Evolutionary conservation across 1,140 invertebrate genomes (phyloP).

Genomic region (Lutraria rhynchaena): DNA sequence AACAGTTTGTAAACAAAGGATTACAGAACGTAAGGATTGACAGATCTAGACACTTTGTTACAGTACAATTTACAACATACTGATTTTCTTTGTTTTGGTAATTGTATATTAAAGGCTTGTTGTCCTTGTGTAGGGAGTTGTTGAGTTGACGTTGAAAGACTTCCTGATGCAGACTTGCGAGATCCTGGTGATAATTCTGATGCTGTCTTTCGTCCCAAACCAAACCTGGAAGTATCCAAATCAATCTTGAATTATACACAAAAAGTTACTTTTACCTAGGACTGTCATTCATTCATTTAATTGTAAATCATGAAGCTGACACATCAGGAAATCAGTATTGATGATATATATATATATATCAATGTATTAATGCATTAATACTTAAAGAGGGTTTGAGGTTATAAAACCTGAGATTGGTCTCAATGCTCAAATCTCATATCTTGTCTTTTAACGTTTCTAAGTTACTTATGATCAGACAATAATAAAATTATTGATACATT

Average conservation of each 20-base stretch:
- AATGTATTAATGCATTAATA: no score
- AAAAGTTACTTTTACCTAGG: neutral
- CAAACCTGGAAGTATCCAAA: slow-evolving; percentile 48
- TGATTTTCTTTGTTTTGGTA: slow-evolving; percentile 48
- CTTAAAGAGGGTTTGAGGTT: no score
- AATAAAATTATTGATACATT: no score
- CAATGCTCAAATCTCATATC: no score
- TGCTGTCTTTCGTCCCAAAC: slow-evolving; percentile 43
- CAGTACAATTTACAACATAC: slow-evolving; percentile 16
- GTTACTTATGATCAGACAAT: no score
- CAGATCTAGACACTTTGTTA: no score
- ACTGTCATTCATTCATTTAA: neutral
- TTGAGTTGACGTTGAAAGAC: no score
- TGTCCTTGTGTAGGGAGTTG: slow-evolving; percentile 33
- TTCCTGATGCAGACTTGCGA: slow-evolving; percentile 51
- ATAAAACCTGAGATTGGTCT: no score
- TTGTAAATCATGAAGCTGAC: slow-evolving; percentile 10
- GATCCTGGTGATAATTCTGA: slow-evolving; percentile 63
- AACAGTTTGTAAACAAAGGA: no score
- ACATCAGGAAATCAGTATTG: neutral
- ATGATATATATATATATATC: no score
- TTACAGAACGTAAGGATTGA: no score
- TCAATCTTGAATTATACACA: neutral
- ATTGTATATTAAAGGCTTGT: slow-evolving; percentile 55
- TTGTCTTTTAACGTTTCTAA: no score